These are phyloP conservation scores for Gambusia affinis DNA, from an alignment of 2,113 vertebrate species.

Conservation along the genomic window DNA sequence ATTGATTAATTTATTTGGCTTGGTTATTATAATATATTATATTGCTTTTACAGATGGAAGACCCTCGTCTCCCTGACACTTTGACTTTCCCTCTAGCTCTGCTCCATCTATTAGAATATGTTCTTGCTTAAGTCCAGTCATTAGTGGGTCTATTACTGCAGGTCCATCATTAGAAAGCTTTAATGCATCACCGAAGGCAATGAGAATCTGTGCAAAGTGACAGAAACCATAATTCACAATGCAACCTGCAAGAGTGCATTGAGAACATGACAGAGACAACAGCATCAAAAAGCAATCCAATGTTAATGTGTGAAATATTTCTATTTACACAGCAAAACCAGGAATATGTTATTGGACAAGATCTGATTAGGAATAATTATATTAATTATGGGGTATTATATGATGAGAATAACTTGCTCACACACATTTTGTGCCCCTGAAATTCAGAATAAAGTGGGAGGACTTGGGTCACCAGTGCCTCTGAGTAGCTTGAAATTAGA, in stretches of 20 bases:
- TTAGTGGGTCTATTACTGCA: slow-evolving; percentile 75
- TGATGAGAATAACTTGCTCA: slow-evolving; percentile 7
- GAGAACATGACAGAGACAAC: background rate
- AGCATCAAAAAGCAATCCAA: background rate
- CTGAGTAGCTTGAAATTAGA: slow-evolving; percentile 83
- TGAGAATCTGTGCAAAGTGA: slow-evolving; percentile 56
- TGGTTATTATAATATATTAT: too few species aligned
- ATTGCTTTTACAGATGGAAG: slow-evolving; percentile 11
- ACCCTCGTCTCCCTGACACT: slow-evolving; percentile 54
- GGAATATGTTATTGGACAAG: background rate
- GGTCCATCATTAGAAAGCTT: slow-evolving; percentile 73
- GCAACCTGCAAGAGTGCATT: slow-evolving; percentile 27
- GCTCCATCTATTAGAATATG: slow-evolving; percentile 77
- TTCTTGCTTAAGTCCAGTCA: slow-evolving; percentile 76
- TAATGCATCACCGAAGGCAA: slow-evolving; percentile 77
- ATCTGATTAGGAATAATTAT: slow-evolving; percentile 9
- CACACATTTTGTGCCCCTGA: slow-evolving; percentile 36
- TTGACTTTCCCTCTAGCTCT: slow-evolving; percentile 71
- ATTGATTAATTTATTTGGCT: too few species aligned
- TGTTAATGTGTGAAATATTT: background rate
- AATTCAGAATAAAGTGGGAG: slow-evolving; percentile 71
- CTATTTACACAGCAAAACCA: background rate
- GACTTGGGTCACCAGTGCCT: slow-evolving; percentile 83
- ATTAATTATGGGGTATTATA: background rate
- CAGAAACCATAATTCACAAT: slow-evolving; percentile 8